Percentiles rank a stretch among this genome's conserved stretches.
These are phyloP conservation scores for Plestiodon gilberti DNA, from an alignment of 2,113 vertebrate genomes.

Conservation along the genomic window DNA sequence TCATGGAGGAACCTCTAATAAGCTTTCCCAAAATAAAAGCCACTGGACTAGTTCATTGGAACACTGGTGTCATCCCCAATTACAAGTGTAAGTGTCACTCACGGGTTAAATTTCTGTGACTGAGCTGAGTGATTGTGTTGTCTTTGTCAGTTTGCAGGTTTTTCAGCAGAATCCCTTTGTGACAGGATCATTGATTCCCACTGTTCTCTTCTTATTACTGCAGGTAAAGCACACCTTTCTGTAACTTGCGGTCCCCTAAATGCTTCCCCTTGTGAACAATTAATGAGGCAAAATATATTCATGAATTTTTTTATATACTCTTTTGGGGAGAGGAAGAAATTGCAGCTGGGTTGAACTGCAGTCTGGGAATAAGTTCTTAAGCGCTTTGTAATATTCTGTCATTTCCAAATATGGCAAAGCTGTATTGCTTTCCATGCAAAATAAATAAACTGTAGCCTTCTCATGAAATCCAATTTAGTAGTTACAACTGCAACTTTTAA, in stretches of 20 bases:
- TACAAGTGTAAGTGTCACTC: not conserved
- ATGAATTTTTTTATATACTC: not conserved
- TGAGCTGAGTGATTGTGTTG: not conserved
- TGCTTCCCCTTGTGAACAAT: no score
- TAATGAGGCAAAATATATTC: not conserved
- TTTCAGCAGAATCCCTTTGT: conserved; percentile 92
- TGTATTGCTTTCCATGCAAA: no score
- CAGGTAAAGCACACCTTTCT: conserved; percentile 76
- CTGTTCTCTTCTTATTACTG: conserved; percentile 90
- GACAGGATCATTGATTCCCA: conserved; percentile 90
- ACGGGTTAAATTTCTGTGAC: not conserved
- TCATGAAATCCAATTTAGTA: not conserved
- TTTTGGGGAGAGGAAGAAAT: conserved; percentile 11
- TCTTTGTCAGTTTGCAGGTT: conserved; percentile 91
- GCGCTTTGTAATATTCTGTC: not conserved
- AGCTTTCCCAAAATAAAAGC: not conserved
- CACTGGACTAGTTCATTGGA: not conserved
- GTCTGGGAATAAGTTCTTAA: rapidly evolving
- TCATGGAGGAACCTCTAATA: not conserved
- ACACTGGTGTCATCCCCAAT: not conserved
- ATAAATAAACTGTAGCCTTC: not conserved
- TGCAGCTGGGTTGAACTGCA: conserved; percentile 9
- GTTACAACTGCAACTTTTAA: not conserved
- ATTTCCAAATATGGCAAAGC: not conserved
- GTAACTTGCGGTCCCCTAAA: not conserved